Evolutionary conservation across 2,797 vertebrate genomes (phyloP).

Genomic region (Rhinatrema bivittatum): DNA sequence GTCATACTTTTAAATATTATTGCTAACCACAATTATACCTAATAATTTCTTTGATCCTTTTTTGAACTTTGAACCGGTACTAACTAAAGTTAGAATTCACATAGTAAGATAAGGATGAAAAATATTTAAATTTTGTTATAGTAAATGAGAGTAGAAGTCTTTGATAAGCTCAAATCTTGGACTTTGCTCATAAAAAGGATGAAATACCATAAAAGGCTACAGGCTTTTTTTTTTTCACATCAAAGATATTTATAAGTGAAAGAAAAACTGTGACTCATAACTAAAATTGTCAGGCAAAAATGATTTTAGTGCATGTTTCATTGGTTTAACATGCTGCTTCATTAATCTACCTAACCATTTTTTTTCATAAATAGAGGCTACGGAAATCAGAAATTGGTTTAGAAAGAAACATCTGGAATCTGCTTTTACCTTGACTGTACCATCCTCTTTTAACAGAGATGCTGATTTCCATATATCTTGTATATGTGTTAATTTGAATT

Average conservation of each 20-base stretch:
- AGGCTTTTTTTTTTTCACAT: constrained; percentile 13
- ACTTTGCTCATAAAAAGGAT: constrained; percentile 20
- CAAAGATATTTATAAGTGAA: constrained; percentile 17
- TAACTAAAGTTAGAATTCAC: too few relatives aligned
- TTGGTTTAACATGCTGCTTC: constrained; percentile 8
- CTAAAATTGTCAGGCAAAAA: constrained; percentile 9
- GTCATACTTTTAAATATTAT: too few relatives aligned
- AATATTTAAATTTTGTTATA: constrained; percentile 8
- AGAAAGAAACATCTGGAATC: too few relatives aligned
- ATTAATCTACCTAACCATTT: constrained; percentile 17
- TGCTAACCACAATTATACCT: too few relatives aligned
- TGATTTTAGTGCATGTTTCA: constrained; percentile 8
- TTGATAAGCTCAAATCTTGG: constrained; percentile 17
- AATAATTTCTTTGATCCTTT: too few relatives aligned
- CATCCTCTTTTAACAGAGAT: too few relatives aligned
- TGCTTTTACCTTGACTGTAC: too few relatives aligned
- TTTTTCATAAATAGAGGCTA: too few relatives aligned
- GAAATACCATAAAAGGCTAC: constrained; percentile 14
- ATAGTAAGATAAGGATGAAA: constrained; percentile 9
- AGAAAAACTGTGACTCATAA: constrained; percentile 14
- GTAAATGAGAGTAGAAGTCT: constrained; percentile 18
- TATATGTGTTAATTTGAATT: too few relatives aligned
- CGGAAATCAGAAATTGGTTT: too few relatives aligned
- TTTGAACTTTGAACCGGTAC: too few relatives aligned
- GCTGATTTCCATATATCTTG: too few relatives aligned